These are phyloP conservation scores for Peromyscus nudipes DNA, from an alignment of 2,797 vertebrate species.

Conservation along the genomic window DNA sequence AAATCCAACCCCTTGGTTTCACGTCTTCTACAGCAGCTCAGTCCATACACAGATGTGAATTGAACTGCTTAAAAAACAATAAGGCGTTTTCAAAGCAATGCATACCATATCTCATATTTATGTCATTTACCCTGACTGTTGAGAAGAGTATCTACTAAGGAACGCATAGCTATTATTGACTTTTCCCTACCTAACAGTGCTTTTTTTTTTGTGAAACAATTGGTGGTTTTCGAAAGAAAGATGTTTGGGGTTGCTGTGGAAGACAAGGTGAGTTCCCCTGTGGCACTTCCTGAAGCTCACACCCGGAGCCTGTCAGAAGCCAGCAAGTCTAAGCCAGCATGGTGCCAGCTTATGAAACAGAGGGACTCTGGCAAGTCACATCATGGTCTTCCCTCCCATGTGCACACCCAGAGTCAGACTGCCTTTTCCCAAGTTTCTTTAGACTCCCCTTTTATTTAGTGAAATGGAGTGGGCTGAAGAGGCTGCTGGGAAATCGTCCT, in stretches of 20 bases:
- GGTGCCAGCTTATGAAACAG: not conserved
- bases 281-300: constrained; percentile 52
- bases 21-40: not conserved
- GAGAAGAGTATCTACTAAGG: constrained; percentile 64
- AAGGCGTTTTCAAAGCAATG: constrained; percentile 69
- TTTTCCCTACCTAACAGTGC: constrained; percentile 57
- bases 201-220: constrained; percentile 14
- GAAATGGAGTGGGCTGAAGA: not conserved
- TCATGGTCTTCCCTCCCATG: not conserved
- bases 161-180: constrained; percentile 62
- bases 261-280: not conserved
- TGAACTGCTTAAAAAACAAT: not conserved
- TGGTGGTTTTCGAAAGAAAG: constrained; percentile 49
- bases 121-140: constrained; percentile 41
- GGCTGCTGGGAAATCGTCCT: not conserved
- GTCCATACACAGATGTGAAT: not conserved
- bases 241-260: not conserved
- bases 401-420: not conserved
- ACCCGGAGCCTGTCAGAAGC: not conserved
- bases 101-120: constrained; percentile 60
- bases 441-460: not conserved
- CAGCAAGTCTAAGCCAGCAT: not conserved
- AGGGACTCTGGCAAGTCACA: not conserved
- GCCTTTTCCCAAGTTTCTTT: not conserved
- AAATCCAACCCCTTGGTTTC: not conserved